Conservation (phyloP, 1,140 invertebrate genomes). For the Idris sp. region DNA sequence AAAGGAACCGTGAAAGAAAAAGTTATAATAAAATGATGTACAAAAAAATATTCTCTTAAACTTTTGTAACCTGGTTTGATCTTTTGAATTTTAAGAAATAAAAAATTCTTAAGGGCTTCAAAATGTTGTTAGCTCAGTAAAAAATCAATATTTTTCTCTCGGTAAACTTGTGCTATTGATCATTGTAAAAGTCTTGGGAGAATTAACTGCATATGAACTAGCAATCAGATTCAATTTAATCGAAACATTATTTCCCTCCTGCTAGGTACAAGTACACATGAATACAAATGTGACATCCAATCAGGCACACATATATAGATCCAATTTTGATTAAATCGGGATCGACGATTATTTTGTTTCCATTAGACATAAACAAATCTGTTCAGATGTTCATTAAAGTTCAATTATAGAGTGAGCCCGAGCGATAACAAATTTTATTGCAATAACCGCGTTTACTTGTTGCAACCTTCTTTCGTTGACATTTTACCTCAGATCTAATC, state of each 20-base stretch:
- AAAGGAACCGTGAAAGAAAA: too few species aligned
- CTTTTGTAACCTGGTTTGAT: too few species aligned
- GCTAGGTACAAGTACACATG: not conserved
- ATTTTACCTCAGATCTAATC: slow-evolving; percentile 8
- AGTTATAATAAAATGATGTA: too few species aligned
- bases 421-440: too few species aligned
- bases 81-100: too few species aligned
- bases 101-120: too few species aligned
- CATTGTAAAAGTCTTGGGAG: not conserved
- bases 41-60: too few species aligned
- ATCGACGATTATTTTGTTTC: slow-evolving; percentile 11
- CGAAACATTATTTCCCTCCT: slow-evolving; percentile 1
- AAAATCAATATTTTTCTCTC: too few species aligned
- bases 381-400: slow-evolving; percentile 2
- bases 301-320: slow-evolving; percentile 7
- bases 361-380: slow-evolving; percentile 8
- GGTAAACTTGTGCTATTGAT: too few species aligned
- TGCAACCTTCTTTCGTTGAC: slow-evolving; percentile 14
- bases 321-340: slow-evolving; percentile 12
- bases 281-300: slow-evolving; percentile 8
- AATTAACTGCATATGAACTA: not conserved
- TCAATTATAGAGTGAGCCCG: too few species aligned
- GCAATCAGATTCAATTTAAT: slow-evolving; percentile 12
- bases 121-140: too few species aligned
- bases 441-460: slow-evolving; percentile 19